Conservation (phyloP, 2,888 invertebrate genomes). For the Clivina fossor region DNA sequence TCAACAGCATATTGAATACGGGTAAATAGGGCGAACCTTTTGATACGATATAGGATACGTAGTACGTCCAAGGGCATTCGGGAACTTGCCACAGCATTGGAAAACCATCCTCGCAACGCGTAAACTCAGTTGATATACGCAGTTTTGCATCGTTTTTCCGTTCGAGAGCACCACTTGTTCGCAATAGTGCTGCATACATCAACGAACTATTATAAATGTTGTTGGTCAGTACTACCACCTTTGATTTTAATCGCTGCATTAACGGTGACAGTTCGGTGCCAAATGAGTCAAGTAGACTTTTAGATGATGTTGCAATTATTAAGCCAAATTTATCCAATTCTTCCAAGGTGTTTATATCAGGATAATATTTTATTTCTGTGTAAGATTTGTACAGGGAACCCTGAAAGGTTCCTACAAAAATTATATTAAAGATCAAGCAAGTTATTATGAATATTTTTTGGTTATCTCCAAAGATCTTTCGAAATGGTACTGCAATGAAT, state of each 20-base stretch:
- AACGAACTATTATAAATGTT: background rate
- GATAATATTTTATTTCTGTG: conserved; percentile 51
- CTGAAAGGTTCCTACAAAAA: conserved; percentile 51
- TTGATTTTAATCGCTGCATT: conserved; percentile 19
- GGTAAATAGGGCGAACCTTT: conserved; percentile 52
- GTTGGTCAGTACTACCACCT: background rate
- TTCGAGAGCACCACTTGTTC: conserved; percentile 46
- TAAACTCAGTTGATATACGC: conserved; percentile 27
- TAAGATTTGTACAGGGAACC: conserved; percentile 53
- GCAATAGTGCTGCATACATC: conserved; percentile 4
- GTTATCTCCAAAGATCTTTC: background rate
- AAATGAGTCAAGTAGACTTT: conserved; percentile 48
- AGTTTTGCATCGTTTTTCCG: conserved; percentile 49
- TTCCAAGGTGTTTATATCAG: conserved; percentile 52
- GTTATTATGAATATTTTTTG: conserved; percentile 45
- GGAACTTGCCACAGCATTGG: conserved; percentile 52
- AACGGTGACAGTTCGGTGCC: conserved; percentile 39
- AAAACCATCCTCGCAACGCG: conserved; percentile 39
- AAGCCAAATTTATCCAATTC: conserved; percentile 52
- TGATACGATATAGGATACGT: conserved; percentile 53
- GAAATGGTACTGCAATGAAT: conserved; percentile 15
- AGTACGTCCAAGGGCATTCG: conserved; percentile 54
- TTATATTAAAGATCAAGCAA: conserved; percentile 50
- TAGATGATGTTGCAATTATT: conserved; percentile 48
- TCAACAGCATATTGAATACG: conserved; percentile 49